Conservation (phyloP, 2,113 vertebrate genomes). For the Syngnathus floridae region DNA sequence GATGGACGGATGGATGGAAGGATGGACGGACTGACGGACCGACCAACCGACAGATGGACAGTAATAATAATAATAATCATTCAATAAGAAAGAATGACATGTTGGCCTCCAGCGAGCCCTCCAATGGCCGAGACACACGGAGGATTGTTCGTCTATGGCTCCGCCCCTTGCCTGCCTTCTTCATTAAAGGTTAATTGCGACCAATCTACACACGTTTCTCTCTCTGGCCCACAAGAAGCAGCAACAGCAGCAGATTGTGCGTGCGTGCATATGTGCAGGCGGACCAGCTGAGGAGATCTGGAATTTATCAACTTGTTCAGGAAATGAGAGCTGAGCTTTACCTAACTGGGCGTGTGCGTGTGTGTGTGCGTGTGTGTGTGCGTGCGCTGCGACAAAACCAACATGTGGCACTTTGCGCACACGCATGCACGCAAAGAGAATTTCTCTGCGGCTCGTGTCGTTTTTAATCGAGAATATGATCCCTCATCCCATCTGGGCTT, state of each 20-base stretch:
- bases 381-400: conserved; percentile 48
- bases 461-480: conserved; percentile 67
- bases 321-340: conserved; percentile 51
- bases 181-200: conserved; percentile 73
- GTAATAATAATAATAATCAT: too few relatives aligned
- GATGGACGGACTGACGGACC: neutral
- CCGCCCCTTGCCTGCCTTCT: conserved; percentile 49
- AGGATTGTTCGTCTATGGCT: conserved; percentile 62
- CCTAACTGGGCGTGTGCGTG: conserved; percentile 39
- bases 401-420: conserved; percentile 42
- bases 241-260: neutral
- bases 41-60: neutral
- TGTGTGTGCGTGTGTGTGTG: conserved; percentile 41
- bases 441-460: conserved; percentile 36
- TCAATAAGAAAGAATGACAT: too few relatives aligned
- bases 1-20: too few relatives aligned
- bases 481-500: conserved; percentile 60
- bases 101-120: conserved; percentile 16
- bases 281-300: conserved; percentile 38
- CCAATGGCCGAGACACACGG: conserved; percentile 56
- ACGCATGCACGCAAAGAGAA: conserved; percentile 18
- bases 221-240: neutral
- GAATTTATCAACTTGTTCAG: conserved; percentile 66
- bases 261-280: neutral
- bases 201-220: conserved; percentile 38